Conservation (phyloP, 2,113 vertebrate genomes). For the Sclerurus mexicanus region DNA sequence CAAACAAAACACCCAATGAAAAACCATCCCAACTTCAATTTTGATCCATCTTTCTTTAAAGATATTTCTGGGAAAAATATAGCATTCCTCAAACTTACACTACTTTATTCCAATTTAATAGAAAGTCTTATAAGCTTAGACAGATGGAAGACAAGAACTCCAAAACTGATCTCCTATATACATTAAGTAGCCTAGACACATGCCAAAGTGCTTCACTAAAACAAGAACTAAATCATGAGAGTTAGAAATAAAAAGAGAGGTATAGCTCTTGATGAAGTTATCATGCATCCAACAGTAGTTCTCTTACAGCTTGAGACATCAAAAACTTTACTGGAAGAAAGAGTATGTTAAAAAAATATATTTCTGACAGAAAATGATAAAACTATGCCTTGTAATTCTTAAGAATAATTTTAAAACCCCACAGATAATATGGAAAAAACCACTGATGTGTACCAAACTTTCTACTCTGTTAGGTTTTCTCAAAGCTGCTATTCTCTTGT, state of each 20-base stretch:
- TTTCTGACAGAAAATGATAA: not conserved
- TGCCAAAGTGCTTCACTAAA: not conserved
- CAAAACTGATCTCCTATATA: not conserved
- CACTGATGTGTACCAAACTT: not conserved
- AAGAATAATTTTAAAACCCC: not conserved
- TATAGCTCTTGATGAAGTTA: not conserved
- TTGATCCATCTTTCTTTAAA: not conserved
- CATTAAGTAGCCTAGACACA: not conserved
- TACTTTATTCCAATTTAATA: not conserved
- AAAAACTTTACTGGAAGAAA: not conserved
- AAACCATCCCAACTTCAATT: not conserved
- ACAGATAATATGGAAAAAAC: not conserved
- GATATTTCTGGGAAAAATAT: not conserved
- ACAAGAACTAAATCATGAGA: not conserved
- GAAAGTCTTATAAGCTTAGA: not conserved
- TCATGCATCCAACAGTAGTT: not conserved
- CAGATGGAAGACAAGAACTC: not conserved
- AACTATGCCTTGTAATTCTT: not conserved
- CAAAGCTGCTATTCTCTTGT: not conserved
- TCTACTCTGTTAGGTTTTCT: not conserved
- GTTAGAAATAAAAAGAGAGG: not conserved
- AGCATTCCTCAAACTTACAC: not conserved
- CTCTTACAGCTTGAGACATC: not conserved
- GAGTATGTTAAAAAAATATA: not conserved
- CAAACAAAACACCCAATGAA: not conserved